Base-by-base conservation (phyloP, 2,888 invertebrate species). In the Hypena proboscidalis region DNA sequence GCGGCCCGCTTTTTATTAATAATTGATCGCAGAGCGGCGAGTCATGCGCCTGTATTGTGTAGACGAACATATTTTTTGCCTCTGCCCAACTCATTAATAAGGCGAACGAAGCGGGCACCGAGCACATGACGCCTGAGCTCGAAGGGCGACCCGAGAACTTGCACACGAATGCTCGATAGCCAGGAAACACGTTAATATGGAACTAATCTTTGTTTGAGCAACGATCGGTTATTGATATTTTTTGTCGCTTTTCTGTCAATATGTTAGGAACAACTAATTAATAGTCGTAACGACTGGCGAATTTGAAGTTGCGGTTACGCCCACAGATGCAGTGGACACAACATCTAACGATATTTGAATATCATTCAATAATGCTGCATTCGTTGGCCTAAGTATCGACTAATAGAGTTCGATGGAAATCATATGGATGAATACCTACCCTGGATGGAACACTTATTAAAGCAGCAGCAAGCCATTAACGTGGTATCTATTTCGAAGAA, bases 1-100 rank as follows among this genome's bases (percentile, higher is more conserved):
- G 87, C 90, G 88, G 90, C 85, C 85, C 84, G 88, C 86, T 90
- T 90, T 90, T 90, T 90, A 90, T 90, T 90, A 90, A 90, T 90
- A 90, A 90, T 90, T 88, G 90, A 90, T 90, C 82, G 84, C 75
- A 67, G 84, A 87, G 80, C 80, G 77, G 79, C 90, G 83, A 90
- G 90, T 90, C 90, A 90, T 90, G 90, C 86, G 85, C 83, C 81
- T 80, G 82, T 85, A 88, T 89, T 89, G 88, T 89, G 72, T 80
- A 65, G 80, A 73, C 54, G 80, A 85, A 85, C 83, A 83, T 74
- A 79, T 87, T 90, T 90, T 90, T 90, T 89, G 86, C 83, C 71
- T 78, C 68, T 68, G 77, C 30, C 38, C 77, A 83, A 83, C 85
- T 88, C 85, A 87, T 87, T 90, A 90, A 87, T 74, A 64, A 65